Conservation (phyloP, 53 echinoderm and acorn worm genomes). For the Crossaster papposus region DNA sequence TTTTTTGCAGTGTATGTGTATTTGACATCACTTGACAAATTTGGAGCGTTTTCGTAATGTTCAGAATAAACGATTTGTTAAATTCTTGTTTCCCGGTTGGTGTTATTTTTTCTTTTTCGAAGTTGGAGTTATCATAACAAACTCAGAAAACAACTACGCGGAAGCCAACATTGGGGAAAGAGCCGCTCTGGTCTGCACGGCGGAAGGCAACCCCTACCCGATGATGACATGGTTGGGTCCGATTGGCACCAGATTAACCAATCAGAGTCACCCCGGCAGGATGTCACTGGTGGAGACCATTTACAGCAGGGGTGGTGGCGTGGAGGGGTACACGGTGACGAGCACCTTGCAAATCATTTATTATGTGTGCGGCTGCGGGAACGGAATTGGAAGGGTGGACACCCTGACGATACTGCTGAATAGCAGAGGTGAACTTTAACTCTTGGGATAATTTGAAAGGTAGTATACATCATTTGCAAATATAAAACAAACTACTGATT, state of each 20-base stretch:
- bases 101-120: not conserved
- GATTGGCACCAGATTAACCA: not conserved
- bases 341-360: not conserved
- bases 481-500: too few species aligned
- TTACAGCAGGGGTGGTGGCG: not conserved
- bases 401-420: not conserved
- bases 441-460: not conserved
- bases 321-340: slow-evolving; percentile 3
- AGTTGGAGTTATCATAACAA: not conserved
- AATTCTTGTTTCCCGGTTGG: too few species aligned
- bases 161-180: not conserved
- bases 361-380: slow-evolving; percentile 12
- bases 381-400: slow-evolving; percentile 22
- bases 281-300: not conserved
- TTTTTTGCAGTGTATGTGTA: too few species aligned
- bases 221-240: not conserved
- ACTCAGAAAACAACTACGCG: not conserved
- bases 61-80: too few species aligned
- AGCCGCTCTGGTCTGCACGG: slow-evolving; percentile 3
- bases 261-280: slow-evolving; percentile 27
- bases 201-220: slow-evolving; percentile 6
- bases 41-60: too few species aligned
- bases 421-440: slow-evolving; percentile 10
- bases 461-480: not conserved
- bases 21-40: too few species aligned